These are phyloP conservation scores for Callyntrura guangdongensis DNA, from an alignment of 2,888 invertebrate genomes.

Conservation along the genomic window DNA sequence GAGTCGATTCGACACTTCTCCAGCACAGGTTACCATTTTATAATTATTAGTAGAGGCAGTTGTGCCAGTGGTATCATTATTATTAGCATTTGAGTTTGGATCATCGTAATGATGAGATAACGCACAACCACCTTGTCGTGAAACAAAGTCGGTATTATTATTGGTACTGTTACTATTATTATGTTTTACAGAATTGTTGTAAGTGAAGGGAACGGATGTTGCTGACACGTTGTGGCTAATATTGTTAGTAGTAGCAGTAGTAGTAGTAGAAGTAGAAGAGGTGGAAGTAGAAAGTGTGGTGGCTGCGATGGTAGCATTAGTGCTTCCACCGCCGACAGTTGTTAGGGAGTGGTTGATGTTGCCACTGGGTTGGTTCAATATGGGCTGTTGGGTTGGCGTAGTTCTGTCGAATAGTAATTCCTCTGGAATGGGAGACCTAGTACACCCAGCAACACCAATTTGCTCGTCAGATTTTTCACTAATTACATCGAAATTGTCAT, in stretches of 20 bases:
- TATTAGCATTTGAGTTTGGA: constrained; percentile 42
- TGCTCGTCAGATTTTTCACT: constrained; percentile 64
- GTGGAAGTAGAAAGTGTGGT: constrained; percentile 11
- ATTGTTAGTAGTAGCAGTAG: constrained; percentile 66
- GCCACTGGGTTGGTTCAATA: constrained; percentile 51
- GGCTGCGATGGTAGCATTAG: constrained; percentile 68
- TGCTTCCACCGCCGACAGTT: constrained; percentile 47
- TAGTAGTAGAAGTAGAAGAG: background rate
- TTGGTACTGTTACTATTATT: constrained; percentile 54
- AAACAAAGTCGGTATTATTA: constrained; percentile 31
- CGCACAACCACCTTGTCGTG: constrained; percentile 47
- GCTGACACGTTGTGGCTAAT: constrained; percentile 58
- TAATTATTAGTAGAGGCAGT: constrained; percentile 74
- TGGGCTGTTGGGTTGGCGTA: constrained; percentile 62
- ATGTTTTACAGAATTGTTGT: constrained; percentile 60
- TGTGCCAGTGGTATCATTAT: constrained; percentile 58
- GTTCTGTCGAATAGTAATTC: constrained; percentile 78
- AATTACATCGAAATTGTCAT: constrained; percentile 70
- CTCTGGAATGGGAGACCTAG: constrained; percentile 84
- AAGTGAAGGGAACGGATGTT: constrained; percentile 13
- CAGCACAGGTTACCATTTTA: constrained; percentile 11
- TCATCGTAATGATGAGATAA: constrained; percentile 16
- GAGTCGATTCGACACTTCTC: constrained; percentile 26
- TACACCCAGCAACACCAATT: constrained; percentile 79
- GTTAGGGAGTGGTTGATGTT: constrained; percentile 57